Base-by-base conservation (phyloP, 2,113 vertebrate species). In the Apus apus region DNA sequence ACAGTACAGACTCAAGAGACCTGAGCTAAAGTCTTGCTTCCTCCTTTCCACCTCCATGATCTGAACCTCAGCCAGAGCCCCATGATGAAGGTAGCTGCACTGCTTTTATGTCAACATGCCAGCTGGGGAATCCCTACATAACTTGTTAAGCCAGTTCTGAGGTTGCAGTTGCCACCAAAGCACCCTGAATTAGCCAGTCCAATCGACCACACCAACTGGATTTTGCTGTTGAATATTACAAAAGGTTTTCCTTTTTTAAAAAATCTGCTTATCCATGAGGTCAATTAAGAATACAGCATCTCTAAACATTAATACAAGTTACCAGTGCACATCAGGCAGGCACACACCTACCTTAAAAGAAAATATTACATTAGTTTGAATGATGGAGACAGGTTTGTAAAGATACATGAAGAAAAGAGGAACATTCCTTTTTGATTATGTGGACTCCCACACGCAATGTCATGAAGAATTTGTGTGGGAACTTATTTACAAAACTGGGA, bases 381-480 rank as follows among this genome's bases (percentile, higher is more conserved):
- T 23, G 34, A 91, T 45, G 43, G 51, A 90, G 64, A 77, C 46
- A 70, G 71, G 51, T 73, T 90, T 92, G 65, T 78, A 87, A 78
- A 89, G 83, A 72, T 79, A 78, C 17, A 16, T 34, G 34, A 84
- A 85, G 21, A 83, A 96, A 54, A 93, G 34, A n/a, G 64, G 66
- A 94, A 89, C 96, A 97, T 97, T 98, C 96, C 90, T 91, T 64
- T 89, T 85, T 90, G 87, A 94, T 96, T 97, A 96, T 87, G 70
- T 84, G 73, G 86, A 89, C 94, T 94, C 96, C 97, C 93, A 97
- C 97, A 93, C 8, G 48, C 19, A 2, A 88, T 85, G 85, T 88
- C 78, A 94, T 46, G 78, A 96, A 67, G 97, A 97, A 97, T 97
- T 95, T 96, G 96, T 96, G 97, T 97, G 97, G 97, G 97, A 97